Base-by-base conservation (phyloP, 2,113 vertebrate species). In the Vanacampus margaritifer region DNA sequence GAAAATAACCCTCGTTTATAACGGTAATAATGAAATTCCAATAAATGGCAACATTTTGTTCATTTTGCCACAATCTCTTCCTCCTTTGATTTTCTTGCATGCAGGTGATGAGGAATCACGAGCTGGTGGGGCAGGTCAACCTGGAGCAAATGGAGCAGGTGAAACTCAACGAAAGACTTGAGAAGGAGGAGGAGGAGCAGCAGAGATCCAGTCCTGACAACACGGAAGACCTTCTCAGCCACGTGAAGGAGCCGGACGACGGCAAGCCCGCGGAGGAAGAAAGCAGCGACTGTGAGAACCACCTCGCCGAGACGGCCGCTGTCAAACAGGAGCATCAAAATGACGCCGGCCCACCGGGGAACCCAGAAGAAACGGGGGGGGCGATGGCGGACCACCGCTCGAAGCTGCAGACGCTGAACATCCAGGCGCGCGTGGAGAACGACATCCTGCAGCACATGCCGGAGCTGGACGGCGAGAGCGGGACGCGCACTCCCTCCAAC, bases 21-120 rank as follows among this genome's bases (percentile, higher is more conserved):
- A 32, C 28, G 2, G 28, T 32, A 32, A 32, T 32, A 32, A 32
- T 32, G 28, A 32, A 2, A 32, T 32, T 32, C 28, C 4, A 32
- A 32, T 32, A 32, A 32, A 32, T 32, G 28, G 28, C 4, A 32
- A 2, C 5, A 45, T 45, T 51, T 23, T 23, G 21, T n/a, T 51
- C 3, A n/a, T 1, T 59, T 59, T 2, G 11, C 5, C 4, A n/a
- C 4, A 9, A 3, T 26, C n/a, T 0, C 59, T 32, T 43, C 28
- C 16, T 16, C 2, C 12, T 24, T 13, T 43, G 10, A 39, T 39
- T 66, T 28, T 37, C 0, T 37, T 70, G 54, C 70, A 1, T 69
- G 36, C 67, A 89, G 88, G 85, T 89, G 41, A 0, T 83, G 60
- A 84, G 81, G 59, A 89, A 89, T 58, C 86, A 89, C 39, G 82